Evolutionary conservation across 2,888 invertebrate species (phyloP).

Genomic region (Dusona sp.): DNA sequence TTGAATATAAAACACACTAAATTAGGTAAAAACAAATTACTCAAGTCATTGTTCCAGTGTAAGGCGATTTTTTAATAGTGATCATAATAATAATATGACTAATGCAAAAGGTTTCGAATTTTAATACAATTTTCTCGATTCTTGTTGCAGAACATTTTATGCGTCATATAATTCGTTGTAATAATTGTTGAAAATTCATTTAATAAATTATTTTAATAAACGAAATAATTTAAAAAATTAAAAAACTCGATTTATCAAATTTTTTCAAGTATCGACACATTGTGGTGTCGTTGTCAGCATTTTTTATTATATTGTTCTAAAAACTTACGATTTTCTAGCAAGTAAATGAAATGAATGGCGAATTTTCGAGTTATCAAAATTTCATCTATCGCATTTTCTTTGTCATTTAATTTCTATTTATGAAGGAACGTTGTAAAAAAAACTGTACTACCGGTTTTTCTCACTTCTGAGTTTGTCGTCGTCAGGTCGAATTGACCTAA

Average conservation of each 20-base stretch:
- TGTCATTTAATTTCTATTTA: not conserved
- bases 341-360: not conserved
- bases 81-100: not conserved
- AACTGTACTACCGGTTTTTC: constrained; percentile 48
- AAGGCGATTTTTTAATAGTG: not conserved
- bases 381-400: not conserved
- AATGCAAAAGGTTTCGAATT: not conserved
- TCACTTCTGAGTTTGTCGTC: constrained; percentile 22
- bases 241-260: not conserved
- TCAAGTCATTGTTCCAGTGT: not conserved
- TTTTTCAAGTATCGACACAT: not conserved
- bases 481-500: constrained; percentile 18
- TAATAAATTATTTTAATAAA: not conserved
- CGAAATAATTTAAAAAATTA: not conserved
- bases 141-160: not conserved
- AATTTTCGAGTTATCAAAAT: constrained; percentile 20
- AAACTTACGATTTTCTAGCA: not conserved
- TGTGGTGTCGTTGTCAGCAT: not conserved
- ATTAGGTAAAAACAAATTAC: not conserved
- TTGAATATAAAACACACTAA: not conserved
- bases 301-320: not conserved
- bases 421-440: not conserved
- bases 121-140: not conserved
- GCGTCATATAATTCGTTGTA: not conserved
- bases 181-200: not conserved